Percentiles rank a stretch among this genome's conserved stretches.
These are phyloP conservation scores for Salmo trutta DNA, from an alignment of 2,797 vertebrate genomes.

Conservation along the genomic window DNA sequence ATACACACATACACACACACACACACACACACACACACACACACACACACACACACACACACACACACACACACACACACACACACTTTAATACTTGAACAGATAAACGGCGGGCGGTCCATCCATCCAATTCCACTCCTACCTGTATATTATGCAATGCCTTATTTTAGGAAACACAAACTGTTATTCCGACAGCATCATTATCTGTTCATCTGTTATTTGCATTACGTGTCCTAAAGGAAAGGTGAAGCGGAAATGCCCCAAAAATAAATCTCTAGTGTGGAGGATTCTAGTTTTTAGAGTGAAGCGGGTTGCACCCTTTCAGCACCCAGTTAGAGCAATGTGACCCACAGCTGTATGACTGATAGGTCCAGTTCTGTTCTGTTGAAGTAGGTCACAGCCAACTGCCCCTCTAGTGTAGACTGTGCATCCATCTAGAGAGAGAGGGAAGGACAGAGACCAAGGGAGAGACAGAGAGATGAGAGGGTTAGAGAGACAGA, in stretches of 20 bases:
- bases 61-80: conserved; percentile 18
- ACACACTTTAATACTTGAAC: conserved; percentile 2
- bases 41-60: neutral
- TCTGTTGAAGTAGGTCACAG: conserved; percentile 62
- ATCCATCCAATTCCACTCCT: neutral
- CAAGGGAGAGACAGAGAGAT: neutral
- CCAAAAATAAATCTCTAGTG: conserved; percentile 7
- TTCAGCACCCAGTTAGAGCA: conserved; percentile 11
- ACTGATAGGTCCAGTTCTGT: conserved; percentile 62
- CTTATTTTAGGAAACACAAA: neutral
- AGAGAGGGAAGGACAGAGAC: conserved; percentile 24
- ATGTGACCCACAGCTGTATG: conserved; percentile 57
- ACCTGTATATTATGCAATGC: neutral
- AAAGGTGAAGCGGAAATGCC: neutral
- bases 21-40: neutral
- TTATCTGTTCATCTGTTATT: conserved; percentile 18
- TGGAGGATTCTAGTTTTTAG: conserved; percentile 24
- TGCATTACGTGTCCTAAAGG: conserved; percentile 6
- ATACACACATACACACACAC: neutral
- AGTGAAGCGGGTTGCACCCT: conserved; percentile 38
- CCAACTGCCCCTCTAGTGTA: conserved; percentile 46
- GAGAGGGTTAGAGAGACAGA: neutral
- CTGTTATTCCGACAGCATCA: neutral
- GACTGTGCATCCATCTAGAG: conserved; percentile 36
- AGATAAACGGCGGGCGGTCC: conserved; percentile 1